A percentile compares a stretch with the other conserved stretches of the same genome.
Evolutionary conservation across 2,888 invertebrate genomes (phyloP).

Genomic region (Caenorhabditis wallacei): DNA sequence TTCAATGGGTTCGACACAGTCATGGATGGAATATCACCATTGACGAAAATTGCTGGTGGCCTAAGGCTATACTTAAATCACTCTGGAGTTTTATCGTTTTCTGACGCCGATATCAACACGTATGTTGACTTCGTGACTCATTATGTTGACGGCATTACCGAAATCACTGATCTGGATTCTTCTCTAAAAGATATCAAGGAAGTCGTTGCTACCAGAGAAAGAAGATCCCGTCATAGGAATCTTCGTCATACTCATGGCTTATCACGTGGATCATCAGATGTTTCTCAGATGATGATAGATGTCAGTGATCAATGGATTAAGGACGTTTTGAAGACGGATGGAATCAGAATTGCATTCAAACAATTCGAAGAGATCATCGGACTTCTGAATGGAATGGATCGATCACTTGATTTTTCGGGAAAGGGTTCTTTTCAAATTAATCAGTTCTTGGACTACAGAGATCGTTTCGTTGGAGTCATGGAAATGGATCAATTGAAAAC

Average conservation of each 20-base stretch:
- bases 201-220: not conserved
- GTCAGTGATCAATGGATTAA: not conserved
- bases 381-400: not conserved
- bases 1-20: not conserved
- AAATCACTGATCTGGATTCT: too few relatives aligned
- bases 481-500: too few relatives aligned
- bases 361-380: not conserved
- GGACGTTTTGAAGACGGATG: not conserved
- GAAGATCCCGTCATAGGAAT: not conserved
- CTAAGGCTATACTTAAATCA: too few relatives aligned
- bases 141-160: too few relatives aligned
- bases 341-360: not conserved
- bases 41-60: not conserved
- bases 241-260: not conserved
- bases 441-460: too few relatives aligned
- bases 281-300: not conserved
- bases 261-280: not conserved
- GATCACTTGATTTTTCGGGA: not conserved
- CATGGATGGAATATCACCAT: not conserved
- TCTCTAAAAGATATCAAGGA: not conserved
- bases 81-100: too few relatives aligned
- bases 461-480: too few relatives aligned
- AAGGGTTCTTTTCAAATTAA: too few relatives aligned
- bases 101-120: not conserved
- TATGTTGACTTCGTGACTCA: not conserved